phyloP scores from a whole-genome alignment of 2,113 vertebrate species.

The Agapornis roseicollis region DNA sequence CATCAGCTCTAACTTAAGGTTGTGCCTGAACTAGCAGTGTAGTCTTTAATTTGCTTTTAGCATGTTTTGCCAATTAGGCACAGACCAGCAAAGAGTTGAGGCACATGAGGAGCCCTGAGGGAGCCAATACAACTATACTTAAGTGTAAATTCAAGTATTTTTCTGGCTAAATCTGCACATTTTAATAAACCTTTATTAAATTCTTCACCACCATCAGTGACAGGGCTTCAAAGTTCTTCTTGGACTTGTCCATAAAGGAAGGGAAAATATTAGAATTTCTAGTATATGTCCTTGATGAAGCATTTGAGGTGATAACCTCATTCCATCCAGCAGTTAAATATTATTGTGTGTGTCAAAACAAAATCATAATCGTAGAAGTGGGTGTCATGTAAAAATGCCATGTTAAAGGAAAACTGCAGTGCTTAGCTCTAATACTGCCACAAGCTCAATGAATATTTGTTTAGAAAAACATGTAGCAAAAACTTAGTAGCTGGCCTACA shows the following conservation, averaged over 20 bases:
- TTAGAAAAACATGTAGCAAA: slow-evolving; percentile 26
- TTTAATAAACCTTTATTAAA: slow-evolving; percentile 6
- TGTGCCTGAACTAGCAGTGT: not conserved
- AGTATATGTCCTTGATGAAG: not conserved
- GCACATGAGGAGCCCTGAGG: not conserved
- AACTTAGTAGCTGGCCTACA: not conserved
- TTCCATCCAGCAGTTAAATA: slow-evolving; percentile 49
- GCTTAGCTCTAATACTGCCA: slow-evolving; percentile 46
- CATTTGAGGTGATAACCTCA: slow-evolving; percentile 44
- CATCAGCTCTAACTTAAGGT: not conserved
- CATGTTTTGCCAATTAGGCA: not conserved
- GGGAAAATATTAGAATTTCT: not conserved
- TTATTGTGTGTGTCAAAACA: slow-evolving; percentile 61
- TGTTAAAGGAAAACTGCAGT: slow-evolving; percentile 41
- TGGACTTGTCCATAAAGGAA: not conserved
- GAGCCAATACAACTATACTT: not conserved
- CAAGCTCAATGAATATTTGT: slow-evolving; percentile 32
- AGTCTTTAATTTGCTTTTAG: not conserved
- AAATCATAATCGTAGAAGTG: slow-evolving; percentile 42
- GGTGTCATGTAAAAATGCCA: slow-evolving; percentile 43
- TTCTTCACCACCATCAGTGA: slow-evolving; percentile 3
- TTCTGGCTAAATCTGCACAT: not conserved
- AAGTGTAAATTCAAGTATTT: not conserved
- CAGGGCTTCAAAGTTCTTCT: not conserved
- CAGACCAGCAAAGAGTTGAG: not conserved